Base-by-base conservation (phyloP, 1,140 invertebrate species). In the Diorhabda elongata region DNA sequence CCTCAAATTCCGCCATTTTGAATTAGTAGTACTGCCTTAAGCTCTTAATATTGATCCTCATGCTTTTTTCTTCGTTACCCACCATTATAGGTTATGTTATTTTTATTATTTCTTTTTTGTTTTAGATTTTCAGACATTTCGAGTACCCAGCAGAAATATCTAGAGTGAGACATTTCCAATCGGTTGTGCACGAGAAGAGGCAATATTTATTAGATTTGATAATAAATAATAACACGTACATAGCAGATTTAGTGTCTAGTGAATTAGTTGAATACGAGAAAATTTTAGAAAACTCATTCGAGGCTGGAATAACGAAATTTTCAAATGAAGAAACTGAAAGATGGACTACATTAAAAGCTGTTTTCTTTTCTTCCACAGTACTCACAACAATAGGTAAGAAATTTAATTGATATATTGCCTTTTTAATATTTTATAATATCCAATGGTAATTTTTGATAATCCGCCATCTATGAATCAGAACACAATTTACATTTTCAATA, bases 321-420 rank as follows among this genome's bases (percentile, higher is more conserved):
- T 83, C 73, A 73, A 84, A 71, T 41, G 68, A 73, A 45, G 75
- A 76, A 64, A 67, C 74, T 64, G 88, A 90, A 73, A 87, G 88
- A 76, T 93, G 91, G 91, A 91, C 88, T 74, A 86, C 89, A 69
- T 81, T 92, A 41, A 91, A 92, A 81, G 90, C 91, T 2, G 89
- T 93, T 44, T 94, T 94, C 79, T 94, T 94, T 77, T 91, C 91
- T 58, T 92, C 91, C 11, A 94, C 92, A 62, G 91, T 94, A 72
- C 84, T 93, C 75, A 94, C 92, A 47, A 94, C 92, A 45, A 94
- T 94, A 81, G 90, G 90, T 91, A 82, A 82, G 83, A 59, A 26
- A 26, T 26, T 26, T 26, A 26, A 26, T 26, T 26, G 26, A 26
- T 26, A 26, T 26, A 26, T 26, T 26, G 26, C 26, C 26, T 26